Evolutionary conservation across 2,888 invertebrate species (phyloP), one percentile per base, ranked within the genome.

Genomic region (Bombylius discolor): DNA sequence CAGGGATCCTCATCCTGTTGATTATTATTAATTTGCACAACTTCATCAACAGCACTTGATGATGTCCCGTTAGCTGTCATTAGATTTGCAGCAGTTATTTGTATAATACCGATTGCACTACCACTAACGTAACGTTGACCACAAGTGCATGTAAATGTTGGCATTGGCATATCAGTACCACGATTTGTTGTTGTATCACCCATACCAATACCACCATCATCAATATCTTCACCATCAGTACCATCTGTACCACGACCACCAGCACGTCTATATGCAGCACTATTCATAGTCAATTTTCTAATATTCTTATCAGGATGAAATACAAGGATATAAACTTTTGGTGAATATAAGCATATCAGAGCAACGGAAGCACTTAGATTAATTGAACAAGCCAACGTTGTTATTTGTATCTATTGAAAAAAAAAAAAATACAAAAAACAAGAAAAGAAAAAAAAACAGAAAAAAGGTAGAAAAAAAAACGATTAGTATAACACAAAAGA

Each of bases 271-370:
- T 71, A 70, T 5, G 70, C 70, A 1, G 69, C 69, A 54, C 69
- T 71, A 46, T 70, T 70, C 70, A 70, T 70, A 1, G 70, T 70
- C 44, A 71, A 56, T 53, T 71, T 70, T n/a, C 84, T 74, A 47
- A 83, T 81, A 70, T 85, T 86, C 68, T 85, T 85, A 65, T 85
- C 83, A 47, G 85, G 85, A 67, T 85, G 84, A 66, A 83, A 80
- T 58, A 85, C 72, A 60, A 86, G 84, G 62, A 86, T 83, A 76
- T 84, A 84, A 45, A 85, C 77, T 72, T 85, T 85, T 31, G 84
- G 85, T 33, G 82, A 81, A 70, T 84, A 85, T 8, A 85, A 76
- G 66, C 85, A 85, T 53, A 81, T 79, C 49, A 86, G 74, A 11
- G 83, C 82, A 32, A 84, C 84, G 4, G 82, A 81, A 47, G 85